Conservation (phyloP, 2,113 vertebrate genomes). For the Uropsilus gracilis region DNA sequence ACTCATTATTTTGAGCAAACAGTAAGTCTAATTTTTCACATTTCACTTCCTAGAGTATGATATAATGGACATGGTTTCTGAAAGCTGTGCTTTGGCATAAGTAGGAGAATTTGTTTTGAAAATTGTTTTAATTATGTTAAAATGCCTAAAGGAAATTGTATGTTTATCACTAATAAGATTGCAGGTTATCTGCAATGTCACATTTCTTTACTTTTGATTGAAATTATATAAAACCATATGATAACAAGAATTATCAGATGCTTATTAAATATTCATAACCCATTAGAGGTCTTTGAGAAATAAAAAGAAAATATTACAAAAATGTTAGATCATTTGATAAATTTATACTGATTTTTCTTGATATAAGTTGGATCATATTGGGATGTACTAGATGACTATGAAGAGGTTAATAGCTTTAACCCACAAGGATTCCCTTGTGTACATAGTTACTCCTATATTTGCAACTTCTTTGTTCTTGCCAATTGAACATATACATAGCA, state of each 20-base stretch:
- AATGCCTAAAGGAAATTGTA: conserved; percentile 54
- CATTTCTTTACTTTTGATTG: conserved; percentile 40
- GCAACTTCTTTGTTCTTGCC: conserved; percentile 38
- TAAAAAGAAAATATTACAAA: conserved; percentile 3
- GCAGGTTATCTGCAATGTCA: conserved; percentile 19
- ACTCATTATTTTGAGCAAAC: not conserved
- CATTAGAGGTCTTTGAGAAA: not conserved
- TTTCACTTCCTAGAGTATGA: not conserved
- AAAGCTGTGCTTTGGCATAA: conserved; percentile 17
- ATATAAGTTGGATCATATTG: not conserved
- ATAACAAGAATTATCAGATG: not conserved
- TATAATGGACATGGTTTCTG: conserved; percentile 12
- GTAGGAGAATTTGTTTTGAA: conserved; percentile 30
- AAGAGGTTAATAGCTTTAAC: not conserved
- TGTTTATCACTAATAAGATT: conserved; percentile 28
- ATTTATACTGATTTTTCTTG: not conserved
- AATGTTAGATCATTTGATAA: not conserved
- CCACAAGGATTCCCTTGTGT: not conserved
- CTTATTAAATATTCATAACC: conserved; percentile 26
- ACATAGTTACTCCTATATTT: not conserved
- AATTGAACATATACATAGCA: not conserved
- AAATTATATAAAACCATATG: conserved; percentile 47
- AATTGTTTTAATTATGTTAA: conserved; percentile 47
- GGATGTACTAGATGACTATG: not conserved
- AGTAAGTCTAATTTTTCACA: not conserved